Evolutionary conservation across 2,113 vertebrate genomes (phyloP).

Genomic region (Thomomys bottae): DNA sequence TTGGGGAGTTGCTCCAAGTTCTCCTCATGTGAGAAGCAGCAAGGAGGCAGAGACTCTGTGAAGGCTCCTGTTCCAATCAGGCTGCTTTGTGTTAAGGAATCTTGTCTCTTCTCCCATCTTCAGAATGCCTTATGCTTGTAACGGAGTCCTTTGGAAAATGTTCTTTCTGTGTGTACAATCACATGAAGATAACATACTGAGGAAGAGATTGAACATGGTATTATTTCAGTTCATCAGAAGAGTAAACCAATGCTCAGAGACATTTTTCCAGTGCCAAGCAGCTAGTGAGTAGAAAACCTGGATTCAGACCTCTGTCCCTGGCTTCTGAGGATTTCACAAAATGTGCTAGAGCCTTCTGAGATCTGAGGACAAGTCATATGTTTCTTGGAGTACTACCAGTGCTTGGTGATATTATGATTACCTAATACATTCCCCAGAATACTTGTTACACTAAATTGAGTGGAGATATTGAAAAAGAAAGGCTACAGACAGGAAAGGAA

Average conservation of each 20-base stretch:
- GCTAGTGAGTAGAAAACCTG: background rate
- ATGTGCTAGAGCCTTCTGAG: background rate
- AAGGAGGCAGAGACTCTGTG: constrained; percentile 46
- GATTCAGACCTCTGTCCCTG: background rate
- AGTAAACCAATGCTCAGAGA: background rate
- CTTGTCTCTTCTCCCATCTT: constrained; percentile 16
- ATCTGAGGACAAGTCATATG: background rate
- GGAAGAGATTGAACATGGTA: background rate
- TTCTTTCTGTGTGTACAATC: constrained; percentile 25
- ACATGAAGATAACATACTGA: background rate
- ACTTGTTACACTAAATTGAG: background rate
- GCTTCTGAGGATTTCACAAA: background rate
- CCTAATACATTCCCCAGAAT: background rate
- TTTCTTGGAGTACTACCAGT: background rate
- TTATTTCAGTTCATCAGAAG: background rate
- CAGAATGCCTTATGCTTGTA: background rate
- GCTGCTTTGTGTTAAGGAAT: constrained; percentile 42
- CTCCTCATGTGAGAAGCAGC: constrained; percentile 5
- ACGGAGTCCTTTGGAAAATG: background rate
- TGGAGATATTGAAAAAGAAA: background rate
- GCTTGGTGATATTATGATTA: background rate
- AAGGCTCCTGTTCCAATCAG: constrained; percentile 47
- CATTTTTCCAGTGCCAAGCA: background rate
- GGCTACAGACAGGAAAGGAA: background rate
- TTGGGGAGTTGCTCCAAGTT: constrained; percentile 49